Conservation (phyloP, 2,888 invertebrate species). For the Andrena bucephala region DNA sequence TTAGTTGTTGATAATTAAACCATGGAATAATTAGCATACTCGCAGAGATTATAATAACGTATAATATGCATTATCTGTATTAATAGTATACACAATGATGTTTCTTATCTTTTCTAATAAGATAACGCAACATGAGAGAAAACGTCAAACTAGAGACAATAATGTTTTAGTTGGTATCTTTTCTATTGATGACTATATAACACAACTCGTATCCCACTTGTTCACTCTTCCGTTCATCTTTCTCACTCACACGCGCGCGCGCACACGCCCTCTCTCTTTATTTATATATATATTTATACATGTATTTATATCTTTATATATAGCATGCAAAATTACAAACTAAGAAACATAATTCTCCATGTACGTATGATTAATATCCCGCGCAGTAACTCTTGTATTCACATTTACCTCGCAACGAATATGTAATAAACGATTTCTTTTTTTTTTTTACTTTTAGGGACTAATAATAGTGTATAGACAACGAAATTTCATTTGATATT, state of each 20-base stretch:
- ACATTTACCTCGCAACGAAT: conserved; percentile 63
- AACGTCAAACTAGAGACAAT: conserved; percentile 72
- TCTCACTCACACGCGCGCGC: conserved; percentile 11
- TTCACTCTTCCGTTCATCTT: conserved; percentile 27
- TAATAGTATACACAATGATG: conserved; percentile 77
- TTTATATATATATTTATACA: conserved; percentile 64
- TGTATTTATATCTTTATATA: conserved; percentile 45
- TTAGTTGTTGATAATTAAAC: conserved; percentile 80
- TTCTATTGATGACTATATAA: conserved; percentile 68
- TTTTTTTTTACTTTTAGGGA: conserved; percentile 42
- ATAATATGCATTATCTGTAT: conserved; percentile 74
- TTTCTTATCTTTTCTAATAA: conserved; percentile 63
- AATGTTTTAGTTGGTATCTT: conserved; percentile 64
- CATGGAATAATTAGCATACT: conserved; percentile 77
- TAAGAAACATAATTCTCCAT: conserved; percentile 74
- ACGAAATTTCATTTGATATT: conserved; percentile 65
- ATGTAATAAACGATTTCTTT: conserved; percentile 61
- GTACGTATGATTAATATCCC: conserved; percentile 65
- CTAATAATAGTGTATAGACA: conserved; percentile 65
- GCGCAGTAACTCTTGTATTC: conserved; percentile 67
- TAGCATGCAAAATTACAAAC: conserved; percentile 79
- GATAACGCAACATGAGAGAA: conserved; percentile 74
- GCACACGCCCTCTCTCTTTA: conserved; percentile 38
- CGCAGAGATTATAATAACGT: conserved; percentile 78
- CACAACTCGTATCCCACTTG: conserved; percentile 44